Percentiles rank a stretch among this genome's conserved stretches.
phyloP scores from a whole-genome alignment of 2,888 invertebrate genomes.

The Tridacna crocea region DNA sequence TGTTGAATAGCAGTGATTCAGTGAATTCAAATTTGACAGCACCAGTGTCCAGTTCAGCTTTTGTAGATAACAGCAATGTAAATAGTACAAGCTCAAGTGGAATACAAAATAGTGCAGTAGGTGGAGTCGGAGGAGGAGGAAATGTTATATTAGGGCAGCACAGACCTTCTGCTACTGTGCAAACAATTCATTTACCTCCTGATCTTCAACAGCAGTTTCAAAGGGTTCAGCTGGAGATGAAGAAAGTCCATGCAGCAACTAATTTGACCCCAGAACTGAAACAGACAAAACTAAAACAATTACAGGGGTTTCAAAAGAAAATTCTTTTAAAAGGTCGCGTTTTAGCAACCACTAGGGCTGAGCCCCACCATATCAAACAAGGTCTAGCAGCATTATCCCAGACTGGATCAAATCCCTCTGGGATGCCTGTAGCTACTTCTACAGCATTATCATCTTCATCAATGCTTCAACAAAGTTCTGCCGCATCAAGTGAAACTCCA shows the following conservation, averaged over 20 bases:
- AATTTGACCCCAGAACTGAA: slow-evolving; percentile 86
- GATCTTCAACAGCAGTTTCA: slow-evolving; percentile 77
- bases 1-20: slow-evolving; percentile 40
- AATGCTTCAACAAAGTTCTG: not conserved
- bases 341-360: slow-evolving; percentile 77
- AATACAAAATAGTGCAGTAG: not conserved
- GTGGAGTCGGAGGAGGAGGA: not conserved
- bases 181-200: slow-evolving; percentile 65
- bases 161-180: slow-evolving; percentile 50
- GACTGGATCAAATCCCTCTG: slow-evolving; percentile 6
- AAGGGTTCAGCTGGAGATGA: slow-evolving; percentile 89
- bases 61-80: not conserved
- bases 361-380: slow-evolving; percentile 46
- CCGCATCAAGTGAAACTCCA: not conserved
- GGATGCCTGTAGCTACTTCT: not conserved
- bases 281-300: slow-evolving; percentile 86
- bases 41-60: slow-evolving; percentile 14
- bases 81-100: slow-evolving; percentile 8
- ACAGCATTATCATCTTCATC: not conserved
- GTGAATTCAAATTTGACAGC: slow-evolving; percentile 6
- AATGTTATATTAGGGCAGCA: not conserved
- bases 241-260: slow-evolving; percentile 87
- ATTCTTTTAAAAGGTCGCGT: slow-evolving; percentile 90
- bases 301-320: slow-evolving; percentile 89
- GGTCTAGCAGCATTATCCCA: slow-evolving; percentile 32